Base-by-base conservation (phyloP, 2,888 invertebrate species). In the Stictocephala bisonia region DNA sequence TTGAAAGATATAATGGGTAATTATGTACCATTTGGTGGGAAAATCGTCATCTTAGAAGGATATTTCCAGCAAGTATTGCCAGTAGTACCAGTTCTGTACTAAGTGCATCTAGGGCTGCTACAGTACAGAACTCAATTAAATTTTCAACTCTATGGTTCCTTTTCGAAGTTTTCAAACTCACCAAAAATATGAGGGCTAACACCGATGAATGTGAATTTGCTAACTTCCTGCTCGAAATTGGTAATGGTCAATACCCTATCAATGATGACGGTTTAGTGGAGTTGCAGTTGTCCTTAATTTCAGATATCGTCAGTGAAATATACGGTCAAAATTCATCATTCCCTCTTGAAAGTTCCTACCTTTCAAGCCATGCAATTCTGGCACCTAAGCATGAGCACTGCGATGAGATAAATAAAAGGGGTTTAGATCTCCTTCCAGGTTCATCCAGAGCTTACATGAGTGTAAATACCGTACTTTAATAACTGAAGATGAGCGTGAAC, bases 1-100 rank as follows among this genome's bases (percentile, higher is more conserved):
- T 70, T 80, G 40, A 72, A 68, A 35, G 77, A 79, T 44, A 74
- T 80, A 2, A 80, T 79, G 78, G 56, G 76, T 58, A 78, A 75
- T 69, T 35, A 77, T 64, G n/a, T 40, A 40, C 74, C 75, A 31
- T 80, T 80, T 56, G 79, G 79, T 40, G 78, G 78, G 29, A 79
- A 80, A 76, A 70, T 78, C 11, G 40, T 80, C 0, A 53, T 77
- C 22, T 40, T 77, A 0, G n/a, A n/a, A n/a, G n/a, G n/a, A n/a
- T n/a, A n/a, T n/a, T n/a, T n/a, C n/a, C n/a, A n/a, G n/a, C n/a
- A 73, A 50, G 50, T 60, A 2, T 29, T 72, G 13, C 70, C 70
- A n/a, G 51, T 48, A 3, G 71, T 73, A 1, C 60, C 29, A 0
- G n/a, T n/a, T n/a, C n/a, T n/a, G n/a, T n/a, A n/a, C n/a, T n/a